Evolutionary conservation across 2,113 vertebrate genomes (phyloP), one percentile per base, ranked within the genome.

Genomic region (Trichomycterus rosablanca): DNA sequence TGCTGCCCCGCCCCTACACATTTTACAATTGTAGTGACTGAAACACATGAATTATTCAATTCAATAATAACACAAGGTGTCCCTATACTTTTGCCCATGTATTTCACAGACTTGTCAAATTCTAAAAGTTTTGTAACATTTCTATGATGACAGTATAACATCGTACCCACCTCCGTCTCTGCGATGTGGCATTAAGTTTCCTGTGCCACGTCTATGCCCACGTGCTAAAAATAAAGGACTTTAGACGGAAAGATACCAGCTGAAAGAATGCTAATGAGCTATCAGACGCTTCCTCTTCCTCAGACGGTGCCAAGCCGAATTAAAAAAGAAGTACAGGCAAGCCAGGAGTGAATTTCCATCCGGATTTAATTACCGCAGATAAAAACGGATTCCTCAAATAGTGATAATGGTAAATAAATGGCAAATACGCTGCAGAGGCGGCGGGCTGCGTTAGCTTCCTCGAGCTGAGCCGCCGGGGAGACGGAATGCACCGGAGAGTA

Each of bases 371-470:
- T 61, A 61, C 46, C 18, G 5, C 8, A 28, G 46, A 46, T 48
- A 66, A 66, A 81, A 74, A 75, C 63, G 30, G 71, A 67, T 59
- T 24, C 65, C 59, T 62, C 68, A 73, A 74, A 65, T 73, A 68
- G 68, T 76, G 73, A 81, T 81, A 73, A 83, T 81, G 71, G 66
- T 58, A 78, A 78, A 80, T 82, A 79, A 80, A 77, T 76, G 71
- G 39, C 22, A 44, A 32, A 28, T 60, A 54, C 50, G 78, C 63
- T 66, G 66, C 60, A 16, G 70, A 64, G 67, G 66, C 60, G 16
- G 70, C 40, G 14, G 9, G 35, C 10, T 11, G 67, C 34, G 43
- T 39, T 68, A 32, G 63, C 59, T 74, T 77, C 69, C 63, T 73
- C 61, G 74, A 51, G 59, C 58, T 12, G 53, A 70, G 71, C 71